Evolutionary conservation across 2,797 vertebrate genomes (phyloP).

Genomic region (Notoglanidium macrostoma): DNA sequence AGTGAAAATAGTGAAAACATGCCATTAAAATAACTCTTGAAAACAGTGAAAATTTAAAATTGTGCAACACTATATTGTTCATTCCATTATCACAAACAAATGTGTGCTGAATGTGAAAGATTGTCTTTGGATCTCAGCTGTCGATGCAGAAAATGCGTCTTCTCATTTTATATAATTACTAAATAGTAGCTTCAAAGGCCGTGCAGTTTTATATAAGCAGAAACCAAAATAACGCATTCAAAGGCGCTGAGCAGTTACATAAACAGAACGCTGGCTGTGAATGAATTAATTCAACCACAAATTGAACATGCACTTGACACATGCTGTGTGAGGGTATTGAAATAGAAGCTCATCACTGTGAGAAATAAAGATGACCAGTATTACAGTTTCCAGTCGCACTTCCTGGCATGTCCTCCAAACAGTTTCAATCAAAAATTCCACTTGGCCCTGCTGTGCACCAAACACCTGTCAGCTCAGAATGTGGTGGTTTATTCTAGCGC

Average conservation of each 20-base stretch:
- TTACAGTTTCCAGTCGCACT: constrained; percentile 44
- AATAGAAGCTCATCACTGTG: constrained; percentile 10
- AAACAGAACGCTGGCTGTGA: not conserved
- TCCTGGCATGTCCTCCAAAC: constrained; percentile 42
- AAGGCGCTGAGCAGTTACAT: not conserved
- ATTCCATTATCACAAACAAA: not conserved
- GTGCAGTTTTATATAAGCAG: not conserved
- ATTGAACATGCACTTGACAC: not conserved
- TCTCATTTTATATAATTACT: not conserved
- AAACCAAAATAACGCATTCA: constrained; percentile 1
- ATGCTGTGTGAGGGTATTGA: not conserved
- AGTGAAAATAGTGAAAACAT: not conserved
- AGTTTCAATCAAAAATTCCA: constrained; percentile 43
- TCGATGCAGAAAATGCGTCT: not conserved
- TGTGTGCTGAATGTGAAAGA: not conserved
- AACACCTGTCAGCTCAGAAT: constrained; percentile 48
- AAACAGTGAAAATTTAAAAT: not conserved
- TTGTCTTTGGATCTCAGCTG: not conserved
- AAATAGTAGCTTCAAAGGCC: not conserved
- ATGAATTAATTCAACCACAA: not conserved
- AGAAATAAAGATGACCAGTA: constrained; percentile 22
- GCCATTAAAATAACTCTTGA: not conserved
- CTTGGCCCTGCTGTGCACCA: constrained; percentile 43
- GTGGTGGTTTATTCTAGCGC: constrained; percentile 38
- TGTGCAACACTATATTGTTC: not conserved